Evolutionary conservation across 2,113 vertebrate genomes (phyloP).

Genomic region (Hippoglossus stenolepis): DNA sequence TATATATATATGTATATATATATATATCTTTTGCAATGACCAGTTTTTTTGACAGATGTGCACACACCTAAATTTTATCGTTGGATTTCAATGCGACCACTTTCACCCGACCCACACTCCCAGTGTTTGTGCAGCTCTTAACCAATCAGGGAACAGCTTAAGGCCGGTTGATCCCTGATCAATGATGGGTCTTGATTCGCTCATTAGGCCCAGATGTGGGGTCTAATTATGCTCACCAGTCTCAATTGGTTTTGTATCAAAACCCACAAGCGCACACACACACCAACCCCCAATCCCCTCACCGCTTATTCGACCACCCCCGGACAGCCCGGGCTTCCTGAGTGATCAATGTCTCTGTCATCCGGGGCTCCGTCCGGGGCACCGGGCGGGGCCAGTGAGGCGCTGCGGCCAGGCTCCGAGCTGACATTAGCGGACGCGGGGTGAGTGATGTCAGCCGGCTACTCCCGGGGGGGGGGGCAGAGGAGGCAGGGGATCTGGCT

Average conservation of each 20-base stretch:
- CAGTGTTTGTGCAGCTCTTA: constrained; percentile 13
- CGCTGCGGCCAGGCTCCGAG: constrained; percentile 77
- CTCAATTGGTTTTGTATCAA: constrained; percentile 64
- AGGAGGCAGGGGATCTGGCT: constrained; percentile 68
- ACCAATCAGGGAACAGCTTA: constrained; percentile 62
- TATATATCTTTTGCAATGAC: too few relatives aligned
- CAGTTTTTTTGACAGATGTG: too few relatives aligned
- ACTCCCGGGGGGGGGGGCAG: constrained; percentile 58
- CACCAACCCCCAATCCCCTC: neutral
- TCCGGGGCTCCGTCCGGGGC: constrained; percentile 64
- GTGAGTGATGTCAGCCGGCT: constrained; percentile 82
- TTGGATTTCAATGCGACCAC: neutral
- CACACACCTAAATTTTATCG: too few relatives aligned
- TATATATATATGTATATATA: too few relatives aligned
- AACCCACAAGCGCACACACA: constrained; percentile 39
- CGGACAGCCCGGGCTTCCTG: constrained; percentile 75
- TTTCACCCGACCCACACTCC: neutral
- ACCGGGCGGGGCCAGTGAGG: constrained; percentile 56
- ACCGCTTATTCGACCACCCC: constrained; percentile 1
- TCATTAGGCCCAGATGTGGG: constrained; percentile 77
- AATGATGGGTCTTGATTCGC: constrained; percentile 73
- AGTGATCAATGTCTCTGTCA: constrained; percentile 88
- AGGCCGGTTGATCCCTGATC: constrained; percentile 73
- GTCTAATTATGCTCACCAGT: constrained; percentile 72
- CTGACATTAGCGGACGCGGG: constrained; percentile 85